Evolutionary conservation across 2,888 invertebrate species (phyloP), one percentile per base, ranked within the genome.

Genomic region (Scaeva pyrastri): DNA sequence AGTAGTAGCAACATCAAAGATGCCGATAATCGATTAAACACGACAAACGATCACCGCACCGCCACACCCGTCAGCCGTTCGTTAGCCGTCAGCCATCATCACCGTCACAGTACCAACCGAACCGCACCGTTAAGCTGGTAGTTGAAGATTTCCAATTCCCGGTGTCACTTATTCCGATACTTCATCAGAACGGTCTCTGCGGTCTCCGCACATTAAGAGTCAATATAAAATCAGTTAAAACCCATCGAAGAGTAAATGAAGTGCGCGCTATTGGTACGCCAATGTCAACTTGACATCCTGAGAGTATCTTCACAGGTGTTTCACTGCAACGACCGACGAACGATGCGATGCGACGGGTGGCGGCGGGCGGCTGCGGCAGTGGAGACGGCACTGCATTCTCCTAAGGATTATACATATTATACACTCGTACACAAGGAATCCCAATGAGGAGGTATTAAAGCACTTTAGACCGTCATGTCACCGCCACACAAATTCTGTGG

Each of bases 241-340:
- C 70, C 82, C 86, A 86, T 86, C 82, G 82, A 82, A 70, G 71
- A 78, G 86, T 86, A 86, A 86, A 86, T 86, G 86, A 86, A 86
- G 86, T 86, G 77, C 75, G 71, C 66, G 84, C 86, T 60, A 86
- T 82, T 82, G 86, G 81, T 82, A 77, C 73, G 43, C 80, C 81
- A 80, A 39, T 73, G 80, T 85, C 76, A 82, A 74, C 77, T 78
- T 78, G 74, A 82, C 71, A 74, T 86, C 56, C 77, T 43, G 56
- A 76, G 70, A 68, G 26, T 73, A 55, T 70, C 85, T 86, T 86
- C 77, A 64, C 81, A 76, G 81, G 85, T 86, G 81, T 81, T 70
- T 73, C 70, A 56, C 70, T 50, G 73, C 66, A 48, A 78, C 60
- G 58, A 21, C 26, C 10, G 31, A 56, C 39, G 2, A 8, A 26